phyloP scores from a whole-genome alignment of 1,140 invertebrate genomes.

The Tribolium castaneum region DNA sequence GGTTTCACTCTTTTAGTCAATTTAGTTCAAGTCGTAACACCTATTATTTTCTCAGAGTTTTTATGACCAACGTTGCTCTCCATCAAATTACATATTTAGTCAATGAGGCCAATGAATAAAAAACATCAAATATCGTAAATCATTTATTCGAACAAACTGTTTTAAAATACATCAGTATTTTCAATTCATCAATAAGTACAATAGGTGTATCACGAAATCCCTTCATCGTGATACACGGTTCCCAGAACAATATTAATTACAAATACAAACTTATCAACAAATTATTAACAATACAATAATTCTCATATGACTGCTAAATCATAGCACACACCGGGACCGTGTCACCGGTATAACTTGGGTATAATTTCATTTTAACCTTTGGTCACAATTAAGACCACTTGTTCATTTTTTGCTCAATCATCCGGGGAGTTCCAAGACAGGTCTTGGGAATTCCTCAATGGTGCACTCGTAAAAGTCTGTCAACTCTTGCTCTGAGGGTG shows the following conservation, averaged over 20 bases:
- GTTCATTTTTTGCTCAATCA: conserved; percentile 51
- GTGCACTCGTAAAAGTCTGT: conserved; percentile 62
- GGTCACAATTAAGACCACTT: not conserved
- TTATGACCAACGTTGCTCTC: not conserved
- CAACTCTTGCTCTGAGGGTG: conserved; percentile 58
- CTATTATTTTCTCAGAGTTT: too few relatives aligned
- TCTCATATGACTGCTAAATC: not conserved
- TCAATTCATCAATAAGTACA: not conserved
- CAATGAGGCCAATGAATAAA: not conserved
- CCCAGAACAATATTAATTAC: not conserved
- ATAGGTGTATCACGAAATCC: not conserved
- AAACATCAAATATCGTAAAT: not conserved
- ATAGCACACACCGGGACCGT: not conserved
- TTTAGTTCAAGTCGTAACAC: too few relatives aligned
- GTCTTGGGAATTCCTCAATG: conserved; percentile 60
- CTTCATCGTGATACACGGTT: not conserved
- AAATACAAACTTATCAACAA: conserved; percentile 5
- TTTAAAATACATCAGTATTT: not conserved
- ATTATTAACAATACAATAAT: not conserved
- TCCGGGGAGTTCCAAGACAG: conserved; percentile 58
- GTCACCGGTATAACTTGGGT: not conserved
- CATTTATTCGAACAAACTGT: not conserved
- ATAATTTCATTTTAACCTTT: not conserved
- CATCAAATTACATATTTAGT: not conserved
- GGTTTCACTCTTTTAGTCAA: too few relatives aligned